These are phyloP conservation scores for Pyrochroa serraticornis DNA, from an alignment of 2,888 invertebrate genomes.

Conservation along the genomic window DNA sequence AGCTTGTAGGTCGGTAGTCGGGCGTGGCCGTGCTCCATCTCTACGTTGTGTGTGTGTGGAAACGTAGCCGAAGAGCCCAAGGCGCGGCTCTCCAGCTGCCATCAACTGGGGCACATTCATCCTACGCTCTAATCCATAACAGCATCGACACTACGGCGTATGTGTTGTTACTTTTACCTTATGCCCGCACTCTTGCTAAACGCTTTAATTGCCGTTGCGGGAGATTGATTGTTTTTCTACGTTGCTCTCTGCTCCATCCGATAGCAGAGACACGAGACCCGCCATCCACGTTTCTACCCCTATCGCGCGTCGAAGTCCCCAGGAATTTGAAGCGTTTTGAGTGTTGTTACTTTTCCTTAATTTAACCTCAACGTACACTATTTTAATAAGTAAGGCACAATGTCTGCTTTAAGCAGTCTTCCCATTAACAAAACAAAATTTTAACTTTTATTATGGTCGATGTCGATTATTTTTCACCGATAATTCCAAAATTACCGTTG, in stretches of 20 bases:
- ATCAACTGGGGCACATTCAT: slow-evolving; percentile 39
- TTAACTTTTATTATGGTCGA: no score
- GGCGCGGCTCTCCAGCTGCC: slow-evolving; percentile 36
- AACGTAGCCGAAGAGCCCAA: slow-evolving; percentile 31
- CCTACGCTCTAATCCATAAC: slow-evolving; percentile 36
- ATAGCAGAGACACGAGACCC: no score
- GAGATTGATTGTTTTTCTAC: slow-evolving; percentile 24
- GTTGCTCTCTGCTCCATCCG: background rate
- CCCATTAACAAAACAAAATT: no score
- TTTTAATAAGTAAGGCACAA: no score
- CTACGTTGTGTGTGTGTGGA: slow-evolving; percentile 28
- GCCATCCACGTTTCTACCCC: no score
- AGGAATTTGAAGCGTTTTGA: no score
- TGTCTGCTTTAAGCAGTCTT: no score
- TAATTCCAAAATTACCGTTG: no score
- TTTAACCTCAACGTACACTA: no score
- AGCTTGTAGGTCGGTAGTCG: slow-evolving; percentile 53
- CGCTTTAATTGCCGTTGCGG: slow-evolving; percentile 17
- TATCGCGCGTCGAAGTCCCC: no score
- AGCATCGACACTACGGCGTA: slow-evolving; percentile 31
- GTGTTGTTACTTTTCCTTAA: no score
- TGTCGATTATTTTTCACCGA: no score
- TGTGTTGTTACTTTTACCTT: slow-evolving; percentile 24
- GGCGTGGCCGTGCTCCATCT: slow-evolving; percentile 47
- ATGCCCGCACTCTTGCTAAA: slow-evolving; percentile 18